Percentiles rank a stretch among this genome's conserved stretches.
phyloP scores from a whole-genome alignment of 2,888 invertebrate species.

The Caenorhabditis doughertyi region DNA sequence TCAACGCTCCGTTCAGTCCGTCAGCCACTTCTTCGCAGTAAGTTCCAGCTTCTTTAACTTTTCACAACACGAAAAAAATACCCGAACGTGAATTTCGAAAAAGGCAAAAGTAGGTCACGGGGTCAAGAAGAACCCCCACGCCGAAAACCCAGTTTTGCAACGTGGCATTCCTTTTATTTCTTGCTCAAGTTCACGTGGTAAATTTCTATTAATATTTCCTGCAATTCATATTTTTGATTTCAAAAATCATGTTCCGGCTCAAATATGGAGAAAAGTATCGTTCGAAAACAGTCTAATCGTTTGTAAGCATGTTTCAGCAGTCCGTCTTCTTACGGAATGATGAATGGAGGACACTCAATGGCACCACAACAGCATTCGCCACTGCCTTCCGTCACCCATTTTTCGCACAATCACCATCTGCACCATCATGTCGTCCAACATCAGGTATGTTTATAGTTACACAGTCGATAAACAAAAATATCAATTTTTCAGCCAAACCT shows the following conservation, averaged over 20 bases:
- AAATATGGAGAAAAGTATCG: neutral
- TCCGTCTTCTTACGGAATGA: conserved; percentile 58
- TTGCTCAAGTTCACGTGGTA: neutral
- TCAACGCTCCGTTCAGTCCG: conserved; percentile 65
- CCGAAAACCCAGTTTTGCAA: neutral
- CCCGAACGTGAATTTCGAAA: neutral
- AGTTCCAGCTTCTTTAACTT: conserved; percentile 6
- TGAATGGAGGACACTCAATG: conserved; percentile 37
- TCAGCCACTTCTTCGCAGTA: conserved; percentile 67
- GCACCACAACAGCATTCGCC: conserved; percentile 62
- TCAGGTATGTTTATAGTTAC: conserved; percentile 25
- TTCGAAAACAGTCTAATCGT: conserved; percentile 26
- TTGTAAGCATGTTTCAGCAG: conserved; percentile 57
- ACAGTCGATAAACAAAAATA: no score
- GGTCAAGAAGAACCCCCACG: conserved; percentile 24
- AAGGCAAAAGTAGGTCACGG: conserved; percentile 40
- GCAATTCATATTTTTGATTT: neutral
- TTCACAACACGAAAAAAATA: conserved; percentile 1
- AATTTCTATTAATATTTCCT: neutral
- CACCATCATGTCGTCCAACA: conserved; percentile 52
- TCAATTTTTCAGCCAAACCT: conserved; percentile 27
- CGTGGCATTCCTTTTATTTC: conserved; percentile 16
- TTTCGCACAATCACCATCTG: conserved; percentile 63
- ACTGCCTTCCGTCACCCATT: conserved; percentile 68
- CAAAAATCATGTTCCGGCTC: neutral